Conservation (phyloP, 2,888 invertebrate genomes). For the Lydus trimaculatus region DNA sequence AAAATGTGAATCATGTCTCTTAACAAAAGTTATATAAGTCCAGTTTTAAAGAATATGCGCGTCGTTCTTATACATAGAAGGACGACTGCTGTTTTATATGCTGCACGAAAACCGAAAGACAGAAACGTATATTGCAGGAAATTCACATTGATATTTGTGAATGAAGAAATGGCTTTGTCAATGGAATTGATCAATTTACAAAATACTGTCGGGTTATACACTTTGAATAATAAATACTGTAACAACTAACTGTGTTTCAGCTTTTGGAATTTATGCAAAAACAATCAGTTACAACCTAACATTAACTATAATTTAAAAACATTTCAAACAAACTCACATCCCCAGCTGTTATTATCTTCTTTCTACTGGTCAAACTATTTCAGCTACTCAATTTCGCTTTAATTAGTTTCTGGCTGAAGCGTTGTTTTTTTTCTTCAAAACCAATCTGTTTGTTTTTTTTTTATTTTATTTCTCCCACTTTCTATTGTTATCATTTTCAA, state of each 20-base stretch:
- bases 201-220: neutral
- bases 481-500: neutral
- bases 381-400: constrained; percentile 4
- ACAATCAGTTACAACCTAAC: neutral
- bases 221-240: neutral
- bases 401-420: neutral
- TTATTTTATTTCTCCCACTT: neutral
- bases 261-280: neutral
- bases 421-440: neutral
- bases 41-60: constrained; percentile 22
- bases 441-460: neutral
- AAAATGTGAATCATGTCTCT: constrained; percentile 33
- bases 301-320: constrained; percentile 3
- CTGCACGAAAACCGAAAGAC: constrained; percentile 21
- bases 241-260: neutral
- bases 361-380: neutral
- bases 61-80: neutral
- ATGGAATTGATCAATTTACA: constrained; percentile 20
- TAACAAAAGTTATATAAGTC: constrained; percentile 27
- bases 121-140: constrained; percentile 23
- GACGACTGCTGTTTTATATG: constrained; percentile 29
- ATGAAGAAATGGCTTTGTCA: constrained; percentile 30
- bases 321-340: neutral
- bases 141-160: constrained; percentile 29
- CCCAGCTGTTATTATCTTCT: neutral